Evolutionary conservation across 2,888 invertebrate species (phyloP).

Genomic region (Drosophila monieri): DNA sequence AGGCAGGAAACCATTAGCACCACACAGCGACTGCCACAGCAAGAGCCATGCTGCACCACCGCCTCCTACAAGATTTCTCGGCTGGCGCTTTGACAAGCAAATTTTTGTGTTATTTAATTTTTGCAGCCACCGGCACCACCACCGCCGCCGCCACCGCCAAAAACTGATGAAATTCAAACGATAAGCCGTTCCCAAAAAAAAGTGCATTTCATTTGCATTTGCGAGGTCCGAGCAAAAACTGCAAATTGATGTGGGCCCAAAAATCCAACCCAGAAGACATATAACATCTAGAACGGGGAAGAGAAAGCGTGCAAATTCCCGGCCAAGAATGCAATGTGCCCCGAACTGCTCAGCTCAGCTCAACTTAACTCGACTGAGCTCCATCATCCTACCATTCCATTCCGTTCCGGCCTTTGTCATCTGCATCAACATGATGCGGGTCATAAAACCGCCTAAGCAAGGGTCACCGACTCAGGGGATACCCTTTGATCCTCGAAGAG

Average conservation of each 20-base stretch:
- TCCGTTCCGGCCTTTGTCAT: slow-evolving; percentile 52
- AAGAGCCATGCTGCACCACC: slow-evolving; percentile 21
- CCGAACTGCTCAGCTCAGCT: slow-evolving; percentile 13
- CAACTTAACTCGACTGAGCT: not conserved
- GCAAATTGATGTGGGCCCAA: slow-evolving; percentile 46
- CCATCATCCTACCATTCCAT: slow-evolving; percentile 4
- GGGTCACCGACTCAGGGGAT: not conserved
- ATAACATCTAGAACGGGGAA: slow-evolving; percentile 34
- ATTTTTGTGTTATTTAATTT: slow-evolving; percentile 73
- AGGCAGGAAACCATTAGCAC: slow-evolving; percentile 4
- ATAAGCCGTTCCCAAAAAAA: slow-evolving; percentile 58
- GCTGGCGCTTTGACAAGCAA: slow-evolving; percentile 64
- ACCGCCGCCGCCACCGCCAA: slow-evolving; percentile 21
- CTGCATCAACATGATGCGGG: slow-evolving; percentile 70
- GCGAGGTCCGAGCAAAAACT: slow-evolving; percentile 24
- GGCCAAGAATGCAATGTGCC: slow-evolving; percentile 33
- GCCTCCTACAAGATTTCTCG: slow-evolving; percentile 40
- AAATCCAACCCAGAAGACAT: slow-evolving; percentile 23
- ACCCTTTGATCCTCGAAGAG: slow-evolving; percentile 2
- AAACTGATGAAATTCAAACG: slow-evolving; percentile 60
- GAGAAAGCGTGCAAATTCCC: slow-evolving; percentile 59
- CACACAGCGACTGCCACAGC: not conserved
- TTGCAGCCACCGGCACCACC: slow-evolving; percentile 29
- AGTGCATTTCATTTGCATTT: slow-evolving; percentile 69
- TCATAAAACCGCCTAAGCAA: slow-evolving; percentile 57